Evolutionary conservation across 2,888 invertebrate species (phyloP).

Genomic region (Pristionchus mayeri): DNA sequence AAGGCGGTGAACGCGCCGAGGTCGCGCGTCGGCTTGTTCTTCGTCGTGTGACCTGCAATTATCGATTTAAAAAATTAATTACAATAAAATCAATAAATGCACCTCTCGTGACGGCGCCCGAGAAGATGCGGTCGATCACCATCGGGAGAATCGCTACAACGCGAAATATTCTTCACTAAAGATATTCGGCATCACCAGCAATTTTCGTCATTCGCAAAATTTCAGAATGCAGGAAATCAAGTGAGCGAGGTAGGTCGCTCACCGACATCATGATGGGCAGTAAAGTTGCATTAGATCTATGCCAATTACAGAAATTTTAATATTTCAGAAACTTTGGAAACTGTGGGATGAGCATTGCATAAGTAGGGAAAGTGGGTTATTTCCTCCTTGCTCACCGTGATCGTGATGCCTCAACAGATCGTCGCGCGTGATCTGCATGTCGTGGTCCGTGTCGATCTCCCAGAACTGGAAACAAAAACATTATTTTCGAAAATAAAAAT

Average conservation of each 20-base stretch:
- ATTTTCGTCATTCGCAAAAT: too few species aligned
- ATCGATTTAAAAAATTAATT: conserved; percentile 12
- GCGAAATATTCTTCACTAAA: background rate
- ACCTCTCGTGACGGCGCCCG: conserved; percentile 90
- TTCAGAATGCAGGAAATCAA: too few species aligned
- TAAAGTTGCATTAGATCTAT: too few species aligned
- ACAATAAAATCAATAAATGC: background rate
- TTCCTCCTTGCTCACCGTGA: conserved; percentile 89
- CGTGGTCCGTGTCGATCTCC: conserved; percentile 98
- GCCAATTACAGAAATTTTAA: too few species aligned
- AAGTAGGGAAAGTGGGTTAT: too few species aligned
- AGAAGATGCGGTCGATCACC: conserved; percentile 96
- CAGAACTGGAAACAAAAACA: conserved; percentile 80
- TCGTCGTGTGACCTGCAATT: conserved; percentile 39
- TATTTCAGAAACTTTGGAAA: too few species aligned
- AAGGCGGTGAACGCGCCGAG: conserved; percentile 99
- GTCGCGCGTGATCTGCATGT: conserved; percentile 88
- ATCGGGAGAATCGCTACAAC: conserved; percentile 92
- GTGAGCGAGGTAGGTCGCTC: too few species aligned
- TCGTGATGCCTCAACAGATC: conserved; percentile 96
- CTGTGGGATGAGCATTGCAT: too few species aligned
- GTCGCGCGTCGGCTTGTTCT: conserved; percentile 80
- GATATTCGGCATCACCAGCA: too few species aligned
- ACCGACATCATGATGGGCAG: too few species aligned
- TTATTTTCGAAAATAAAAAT: background rate